These are phyloP conservation scores for Drosophila sturtevanti DNA, from an alignment of 1,140 invertebrate genomes.

Conservation along the genomic window DNA sequence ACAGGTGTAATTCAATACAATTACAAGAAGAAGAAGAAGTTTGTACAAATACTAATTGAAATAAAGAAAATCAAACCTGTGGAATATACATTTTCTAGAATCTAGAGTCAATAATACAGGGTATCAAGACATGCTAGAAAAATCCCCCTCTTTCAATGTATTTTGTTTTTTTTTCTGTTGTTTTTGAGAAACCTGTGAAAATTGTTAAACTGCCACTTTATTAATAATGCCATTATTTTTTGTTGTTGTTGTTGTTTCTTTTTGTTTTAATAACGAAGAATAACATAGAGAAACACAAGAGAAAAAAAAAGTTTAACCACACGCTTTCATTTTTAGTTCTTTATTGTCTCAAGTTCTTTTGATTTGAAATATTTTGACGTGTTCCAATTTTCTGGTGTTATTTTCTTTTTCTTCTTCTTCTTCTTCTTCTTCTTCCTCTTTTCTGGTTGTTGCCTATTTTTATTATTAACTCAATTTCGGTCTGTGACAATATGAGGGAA, in stretches of 20 bases:
- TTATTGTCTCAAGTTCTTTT: constrained; percentile 71
- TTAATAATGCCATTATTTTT: constrained; percentile 68
- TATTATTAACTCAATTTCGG: constrained; percentile 68
- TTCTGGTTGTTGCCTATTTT: constrained; percentile 13
- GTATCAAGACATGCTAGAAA: background rate
- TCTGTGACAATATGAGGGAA: constrained; percentile 54
- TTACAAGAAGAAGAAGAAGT: too few species aligned
- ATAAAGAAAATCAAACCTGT: background rate
- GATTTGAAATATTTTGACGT: constrained; percentile 80
- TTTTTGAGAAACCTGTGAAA: constrained; percentile 74
- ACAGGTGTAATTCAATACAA: too few species aligned
- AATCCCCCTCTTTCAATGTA: background rate
- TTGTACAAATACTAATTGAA: too few species aligned
- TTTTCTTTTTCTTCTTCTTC: constrained; percentile 30
- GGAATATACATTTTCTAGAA: too few species aligned
- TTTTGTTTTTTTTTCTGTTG: constrained; percentile 45
- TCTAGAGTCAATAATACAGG: constrained; percentile 38
- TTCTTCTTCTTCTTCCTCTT: constrained; percentile 39
- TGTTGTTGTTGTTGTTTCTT: background rate
- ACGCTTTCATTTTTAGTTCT: constrained; percentile 73
- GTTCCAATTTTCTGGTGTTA: constrained; percentile 62
- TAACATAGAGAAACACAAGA: constrained; percentile 23
- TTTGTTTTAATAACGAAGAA: constrained; percentile 13
- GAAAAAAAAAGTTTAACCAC: constrained; percentile 18
- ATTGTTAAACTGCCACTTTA: constrained; percentile 79